These are phyloP conservation scores for Mythimna loreyi DNA, from an alignment of 2,888 invertebrate species.

Conservation along the genomic window DNA sequence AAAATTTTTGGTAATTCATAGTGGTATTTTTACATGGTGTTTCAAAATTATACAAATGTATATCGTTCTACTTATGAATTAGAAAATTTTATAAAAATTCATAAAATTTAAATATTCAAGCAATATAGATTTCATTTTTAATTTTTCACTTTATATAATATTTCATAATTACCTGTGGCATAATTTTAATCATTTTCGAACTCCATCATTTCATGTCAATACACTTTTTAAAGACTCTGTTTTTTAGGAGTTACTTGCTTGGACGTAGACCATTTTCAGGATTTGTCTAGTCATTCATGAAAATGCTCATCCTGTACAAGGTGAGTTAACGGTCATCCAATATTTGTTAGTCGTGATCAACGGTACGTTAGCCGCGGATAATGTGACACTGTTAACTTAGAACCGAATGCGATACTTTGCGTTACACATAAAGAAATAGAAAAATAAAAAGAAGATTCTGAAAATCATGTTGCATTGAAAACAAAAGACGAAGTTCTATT, in stretches of 20 bases:
- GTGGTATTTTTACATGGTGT: conserved; percentile 64
- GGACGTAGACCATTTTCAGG: not conserved
- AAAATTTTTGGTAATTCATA: conserved; percentile 58
- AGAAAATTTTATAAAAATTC: not conserved
- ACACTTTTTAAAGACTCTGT: not conserved
- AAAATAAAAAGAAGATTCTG: not conserved
- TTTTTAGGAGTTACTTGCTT: not conserved
- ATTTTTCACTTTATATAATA: not conserved
- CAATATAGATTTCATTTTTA: not conserved
- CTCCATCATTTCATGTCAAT: not conserved
- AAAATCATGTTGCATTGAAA: conserved; percentile 2
- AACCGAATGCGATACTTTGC: conserved; percentile 47
- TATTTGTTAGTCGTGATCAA: conserved; percentile 83
- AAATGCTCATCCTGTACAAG: conserved; percentile 69
- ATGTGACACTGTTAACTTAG: conserved; percentile 59
- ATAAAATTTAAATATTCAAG: not conserved
- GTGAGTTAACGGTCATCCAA: conserved; percentile 63
- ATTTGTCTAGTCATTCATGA: not conserved
- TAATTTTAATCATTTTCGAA: not conserved
- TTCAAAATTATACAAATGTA: not conserved
- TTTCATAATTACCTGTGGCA: not conserved
- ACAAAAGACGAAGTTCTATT: not conserved
- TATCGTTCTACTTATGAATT: not conserved
- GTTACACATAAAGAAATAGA: conserved; percentile 13
- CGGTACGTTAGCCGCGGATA: conserved; percentile 62